Conservation (phyloP, 2,113 vertebrate species). For the Notothenia rossii region DNA sequence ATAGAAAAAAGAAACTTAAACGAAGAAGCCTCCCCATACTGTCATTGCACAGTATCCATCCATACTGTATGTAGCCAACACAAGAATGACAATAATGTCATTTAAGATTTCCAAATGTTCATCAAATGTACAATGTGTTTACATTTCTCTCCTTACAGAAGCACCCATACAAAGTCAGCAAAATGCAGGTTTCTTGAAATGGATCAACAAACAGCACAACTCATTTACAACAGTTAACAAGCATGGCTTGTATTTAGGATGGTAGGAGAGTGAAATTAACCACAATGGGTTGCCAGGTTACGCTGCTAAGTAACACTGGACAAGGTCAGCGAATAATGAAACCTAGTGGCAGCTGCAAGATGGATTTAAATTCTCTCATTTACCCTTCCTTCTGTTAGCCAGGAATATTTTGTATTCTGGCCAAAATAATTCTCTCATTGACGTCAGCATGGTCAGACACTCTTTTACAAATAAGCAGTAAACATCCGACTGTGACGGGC, state of each 20-base stretch:
- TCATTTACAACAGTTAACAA: conserved; percentile 16
- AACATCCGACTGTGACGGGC: conserved; percentile 5
- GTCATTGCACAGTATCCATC: background rate
- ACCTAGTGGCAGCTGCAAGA: conserved; percentile 23
- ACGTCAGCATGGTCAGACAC: conserved; percentile 28
- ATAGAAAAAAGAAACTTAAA: background rate
- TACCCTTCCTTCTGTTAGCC: conserved; percentile 18
- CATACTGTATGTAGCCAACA: background rate
- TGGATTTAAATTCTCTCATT: conserved; percentile 42
- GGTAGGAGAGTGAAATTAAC: conserved; percentile 53
- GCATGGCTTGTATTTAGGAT: conserved; percentile 30
- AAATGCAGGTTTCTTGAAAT: conserved; percentile 6
- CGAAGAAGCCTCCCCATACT: background rate
- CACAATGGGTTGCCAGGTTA: conserved; percentile 57
- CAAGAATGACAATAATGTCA: background rate
- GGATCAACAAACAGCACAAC: conserved; percentile 1
- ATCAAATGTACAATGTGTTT: background rate
- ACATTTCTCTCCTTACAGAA: background rate
- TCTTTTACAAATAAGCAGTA: conserved; percentile 15
- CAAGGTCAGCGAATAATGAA: conserved; percentile 67
- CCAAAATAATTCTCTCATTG: conserved; percentile 50
- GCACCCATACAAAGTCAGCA: background rate
- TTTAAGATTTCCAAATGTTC: background rate
- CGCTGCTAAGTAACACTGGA: conserved; percentile 75
- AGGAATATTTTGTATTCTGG: conserved; percentile 16